Base-by-base conservation (phyloP, 2,888 invertebrate species). In the Bombyx huttoni region DNA sequence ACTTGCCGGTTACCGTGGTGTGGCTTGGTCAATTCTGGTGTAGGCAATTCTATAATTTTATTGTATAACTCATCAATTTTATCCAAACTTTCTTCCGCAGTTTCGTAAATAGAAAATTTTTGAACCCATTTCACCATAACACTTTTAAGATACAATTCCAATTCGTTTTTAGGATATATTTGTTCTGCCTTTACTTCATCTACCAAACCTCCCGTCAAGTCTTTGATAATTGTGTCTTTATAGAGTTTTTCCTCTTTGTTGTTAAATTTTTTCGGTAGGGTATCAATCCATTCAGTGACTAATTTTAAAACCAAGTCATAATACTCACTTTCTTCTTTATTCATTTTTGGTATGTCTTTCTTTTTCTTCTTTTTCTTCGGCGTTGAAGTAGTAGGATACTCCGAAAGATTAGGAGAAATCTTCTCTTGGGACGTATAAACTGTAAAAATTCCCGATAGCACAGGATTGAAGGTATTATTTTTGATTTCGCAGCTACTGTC, bases 151-250 rank as follows among this genome's bases (percentile, higher is more conserved):
- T 63, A 59, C 33, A 66, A 63, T 13, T 68, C 58, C 47, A 56
- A 62, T 46, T 71, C 64, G 7, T 49, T 53, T n/a, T 59, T 54
- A 50, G 58, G 60, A 10, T 61, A 55, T 46, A 72, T 46, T 54
- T 76, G 73, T 34, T 63, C 64, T 47, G 69, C 48, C 54, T 73
- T 77, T 5, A 57, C 54, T 53, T 67, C 60, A 52, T 75, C 75
- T 55, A 67, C 63, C n/a, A 78, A 59, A 8, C 72, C 70, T 8
- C 68, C 68, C 14, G 75, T 69, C 54, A 78, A 63, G 55, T 78
- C 75, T 48, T 62, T 56, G 1, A 74, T 65, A 3, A 72, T 62
- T 7, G 62, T 65, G 51, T 75, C 64, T 57, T 71, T 75, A 35
- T 61, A 75, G 8, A 59, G 56, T 33, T 59, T 53, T n/a, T 75